Percentiles rank a stretch among this genome's conserved stretches.
phyloP scores from a whole-genome alignment of 64 coral and sea anemone species.

The Montipora sp. region DNA sequence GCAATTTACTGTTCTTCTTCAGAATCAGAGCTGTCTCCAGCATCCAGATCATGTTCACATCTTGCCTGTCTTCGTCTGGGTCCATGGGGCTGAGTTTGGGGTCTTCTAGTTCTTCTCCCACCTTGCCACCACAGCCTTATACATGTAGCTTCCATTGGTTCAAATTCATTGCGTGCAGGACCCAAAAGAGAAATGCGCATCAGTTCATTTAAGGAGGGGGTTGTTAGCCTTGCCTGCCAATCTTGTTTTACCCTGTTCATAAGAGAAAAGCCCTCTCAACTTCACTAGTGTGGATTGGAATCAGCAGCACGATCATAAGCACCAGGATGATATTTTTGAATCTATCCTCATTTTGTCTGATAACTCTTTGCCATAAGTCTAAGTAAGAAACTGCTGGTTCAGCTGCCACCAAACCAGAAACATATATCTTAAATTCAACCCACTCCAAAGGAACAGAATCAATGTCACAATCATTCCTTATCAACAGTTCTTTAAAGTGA shows the following conservation, averaged over 20 bases:
- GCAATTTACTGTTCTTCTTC: slow-evolving; percentile 4
- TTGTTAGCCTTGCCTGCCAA: neutral
- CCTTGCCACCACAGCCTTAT: slow-evolving; percentile 2
- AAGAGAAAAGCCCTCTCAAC: neutral
- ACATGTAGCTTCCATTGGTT: neutral
- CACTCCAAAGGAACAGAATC: neutral
- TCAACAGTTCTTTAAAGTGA: neutral
- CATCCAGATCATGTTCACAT: slow-evolving; percentile 3
- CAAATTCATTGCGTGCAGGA: neutral
- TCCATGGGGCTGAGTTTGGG: neutral
- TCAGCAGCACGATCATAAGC: slow-evolving; percentile 3
- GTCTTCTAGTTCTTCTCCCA: neutral
- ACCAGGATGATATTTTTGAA: neutral
- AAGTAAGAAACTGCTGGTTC: slow-evolving; percentile 3
- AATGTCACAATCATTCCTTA: neutral
- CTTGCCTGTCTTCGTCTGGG: neutral
- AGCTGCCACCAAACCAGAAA: neutral
- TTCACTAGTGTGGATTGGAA: slow-evolving; percentile 3
- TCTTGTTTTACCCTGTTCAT: slow-evolving; percentile 4
- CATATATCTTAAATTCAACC: neutral
- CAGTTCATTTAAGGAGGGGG: neutral
- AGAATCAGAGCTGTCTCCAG: neutral
- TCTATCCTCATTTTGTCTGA: neutral
- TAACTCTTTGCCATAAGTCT: neutral
- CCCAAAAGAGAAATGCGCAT: neutral